Evolutionary conservation across 2,113 vertebrate species (phyloP).

Genomic region (Eulemur rufifrons): DNA sequence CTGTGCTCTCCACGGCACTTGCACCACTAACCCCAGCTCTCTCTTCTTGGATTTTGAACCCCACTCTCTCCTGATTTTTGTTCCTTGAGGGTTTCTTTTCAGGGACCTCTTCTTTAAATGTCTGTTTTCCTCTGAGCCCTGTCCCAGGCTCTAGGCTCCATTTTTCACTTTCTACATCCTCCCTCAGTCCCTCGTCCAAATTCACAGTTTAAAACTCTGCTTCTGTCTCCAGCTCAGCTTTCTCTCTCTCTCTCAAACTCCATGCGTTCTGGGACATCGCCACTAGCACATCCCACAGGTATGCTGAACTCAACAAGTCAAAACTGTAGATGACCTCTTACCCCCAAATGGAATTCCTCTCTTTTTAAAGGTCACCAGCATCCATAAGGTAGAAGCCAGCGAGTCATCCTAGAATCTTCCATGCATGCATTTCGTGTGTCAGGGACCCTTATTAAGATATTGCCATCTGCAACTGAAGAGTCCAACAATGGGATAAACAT

Average conservation of each 20-base stretch:
- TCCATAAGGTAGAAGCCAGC: neutral
- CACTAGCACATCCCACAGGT: neutral
- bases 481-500: neutral
- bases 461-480: neutral
- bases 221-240: neutral
- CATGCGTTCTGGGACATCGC: neutral
- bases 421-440: neutral
- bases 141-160: neutral
- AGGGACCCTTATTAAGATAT: neutral
- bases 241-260: neutral
- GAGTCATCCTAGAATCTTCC: neutral
- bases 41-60: neutral
- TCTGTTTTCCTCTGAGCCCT: neutral
- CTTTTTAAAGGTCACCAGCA: neutral
- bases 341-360: neutral
- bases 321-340: neutral
- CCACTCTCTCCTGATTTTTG: neutral
- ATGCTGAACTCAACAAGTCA: neutral
- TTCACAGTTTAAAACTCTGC: neutral
- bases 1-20: fast-evolving
- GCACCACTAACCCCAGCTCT: too few species aligned
- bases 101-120: neutral
- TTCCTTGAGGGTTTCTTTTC: neutral
- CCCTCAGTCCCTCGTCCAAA: neutral
- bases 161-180: neutral